Conservation (phyloP, 2,797 vertebrate genomes). For the Limosa lapponica region DNA sequence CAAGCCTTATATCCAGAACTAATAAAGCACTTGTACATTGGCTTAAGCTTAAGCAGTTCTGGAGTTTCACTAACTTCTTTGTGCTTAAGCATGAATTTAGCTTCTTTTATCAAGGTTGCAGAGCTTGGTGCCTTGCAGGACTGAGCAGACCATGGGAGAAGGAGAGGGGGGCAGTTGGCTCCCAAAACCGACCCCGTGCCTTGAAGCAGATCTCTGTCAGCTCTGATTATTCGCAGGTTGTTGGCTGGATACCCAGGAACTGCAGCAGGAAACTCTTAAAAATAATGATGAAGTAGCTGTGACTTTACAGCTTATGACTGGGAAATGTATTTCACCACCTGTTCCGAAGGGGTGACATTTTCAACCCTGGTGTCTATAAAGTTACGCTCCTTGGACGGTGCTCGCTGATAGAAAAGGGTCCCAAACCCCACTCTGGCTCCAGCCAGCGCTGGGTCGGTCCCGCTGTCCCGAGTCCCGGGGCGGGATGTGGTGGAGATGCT, state of each 20-base stretch:
- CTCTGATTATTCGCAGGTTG: neutral
- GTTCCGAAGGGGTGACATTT: neutral
- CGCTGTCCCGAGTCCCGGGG: neutral
- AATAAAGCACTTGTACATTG: neutral
- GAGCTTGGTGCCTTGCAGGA: neutral
- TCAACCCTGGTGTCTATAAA: neutral
- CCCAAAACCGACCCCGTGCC: neutral
- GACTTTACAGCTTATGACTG: neutral
- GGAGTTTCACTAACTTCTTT: neutral
- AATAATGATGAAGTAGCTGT: neutral
- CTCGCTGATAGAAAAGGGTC: neutral
- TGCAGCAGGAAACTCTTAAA: neutral
- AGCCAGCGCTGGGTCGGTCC: neutral
- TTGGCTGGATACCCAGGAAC: neutral
- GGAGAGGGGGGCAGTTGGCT: neutral
- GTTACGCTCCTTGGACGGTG: neutral
- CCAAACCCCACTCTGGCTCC: neutral
- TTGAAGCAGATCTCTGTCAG: neutral
- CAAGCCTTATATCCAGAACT: neutral
- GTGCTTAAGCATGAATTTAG: neutral
- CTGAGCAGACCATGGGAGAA: neutral
- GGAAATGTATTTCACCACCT: neutral
- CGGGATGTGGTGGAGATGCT: neutral
- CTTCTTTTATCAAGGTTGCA: neutral
- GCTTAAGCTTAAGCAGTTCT: neutral